Conservation (phyloP, 2,113 vertebrate species). For the Rousettus leschenaultii region DNA sequence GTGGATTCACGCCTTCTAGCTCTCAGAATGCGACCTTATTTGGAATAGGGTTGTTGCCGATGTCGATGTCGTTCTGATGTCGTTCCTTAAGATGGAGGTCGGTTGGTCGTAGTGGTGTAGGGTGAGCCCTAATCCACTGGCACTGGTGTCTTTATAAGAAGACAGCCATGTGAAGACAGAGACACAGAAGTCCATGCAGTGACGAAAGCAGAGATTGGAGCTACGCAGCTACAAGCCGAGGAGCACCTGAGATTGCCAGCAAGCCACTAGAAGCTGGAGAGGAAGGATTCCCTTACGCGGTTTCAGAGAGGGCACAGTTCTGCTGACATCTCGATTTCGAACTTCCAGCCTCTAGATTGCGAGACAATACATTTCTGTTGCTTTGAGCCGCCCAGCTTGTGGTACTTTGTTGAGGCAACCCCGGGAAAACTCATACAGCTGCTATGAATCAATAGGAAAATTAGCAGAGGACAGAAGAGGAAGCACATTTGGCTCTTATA, state of each 20-base stretch:
- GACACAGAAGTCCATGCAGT: not conserved
- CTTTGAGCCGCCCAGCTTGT: not conserved
- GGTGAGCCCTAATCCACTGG: not conserved
- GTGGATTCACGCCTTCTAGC: not conserved
- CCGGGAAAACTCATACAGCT: not conserved
- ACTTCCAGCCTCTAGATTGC: not conserved
- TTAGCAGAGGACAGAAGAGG: not conserved
- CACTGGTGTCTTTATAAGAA: not conserved
- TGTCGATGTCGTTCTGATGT: not conserved
- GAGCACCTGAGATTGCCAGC: not conserved
- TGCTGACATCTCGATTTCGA: not conserved
- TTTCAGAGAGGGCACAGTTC: not conserved
- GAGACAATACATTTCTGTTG: not conserved
- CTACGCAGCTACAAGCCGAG: not conserved
- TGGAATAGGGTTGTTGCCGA: not conserved
- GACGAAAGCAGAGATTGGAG: not conserved
- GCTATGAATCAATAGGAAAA: not conserved
- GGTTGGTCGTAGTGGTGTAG: not conserved
- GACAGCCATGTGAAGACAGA: not conserved
- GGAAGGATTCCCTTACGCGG: rapidly evolving
- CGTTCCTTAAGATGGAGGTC: not conserved
- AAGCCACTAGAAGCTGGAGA: not conserved
- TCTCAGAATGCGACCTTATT: not conserved
- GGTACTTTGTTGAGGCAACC: not conserved
- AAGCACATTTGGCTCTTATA: not conserved